phyloP scores from a whole-genome alignment of 1,140 invertebrate species.

The Contarinia nasturtii region DNA sequence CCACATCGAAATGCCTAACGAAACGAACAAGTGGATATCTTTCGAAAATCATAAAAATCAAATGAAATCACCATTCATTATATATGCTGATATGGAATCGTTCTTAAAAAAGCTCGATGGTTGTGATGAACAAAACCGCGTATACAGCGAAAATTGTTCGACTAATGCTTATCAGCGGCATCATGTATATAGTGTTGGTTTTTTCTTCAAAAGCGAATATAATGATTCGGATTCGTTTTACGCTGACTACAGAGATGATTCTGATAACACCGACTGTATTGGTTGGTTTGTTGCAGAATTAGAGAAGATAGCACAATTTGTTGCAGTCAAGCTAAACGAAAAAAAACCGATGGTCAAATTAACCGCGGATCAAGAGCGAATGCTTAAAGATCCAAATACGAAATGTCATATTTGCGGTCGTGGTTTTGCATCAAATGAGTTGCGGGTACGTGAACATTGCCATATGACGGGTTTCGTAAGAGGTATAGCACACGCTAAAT shows the following conservation, averaged over 20 bases:
- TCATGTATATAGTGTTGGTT: conserved; percentile 12
- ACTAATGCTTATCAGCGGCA: conserved; percentile 14
- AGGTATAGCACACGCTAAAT: conserved; percentile 15
- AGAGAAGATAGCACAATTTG: conserved; percentile 6
- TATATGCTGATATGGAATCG: conserved; percentile 20
- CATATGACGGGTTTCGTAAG: conserved; percentile 20
- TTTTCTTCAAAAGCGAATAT: conserved; percentile 14
- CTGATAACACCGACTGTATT: conserved; percentile 12
- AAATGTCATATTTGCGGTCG: neutral
- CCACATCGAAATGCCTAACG: no score
- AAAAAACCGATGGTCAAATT: conserved; percentile 6
- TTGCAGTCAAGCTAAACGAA: conserved; percentile 8
- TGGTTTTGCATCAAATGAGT: conserved; percentile 3
- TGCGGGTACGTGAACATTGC: conserved; percentile 13
- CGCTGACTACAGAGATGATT: conserved; percentile 9
- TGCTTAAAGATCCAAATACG: neutral
- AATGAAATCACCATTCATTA: conserved; percentile 13
- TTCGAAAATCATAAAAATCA: conserved; percentile 13
- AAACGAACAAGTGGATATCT: neutral
- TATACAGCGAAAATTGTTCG: conserved; percentile 1
- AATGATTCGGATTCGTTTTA: conserved; percentile 11
- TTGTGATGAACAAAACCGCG: conserved; percentile 3
- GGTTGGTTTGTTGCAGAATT: conserved; percentile 7
- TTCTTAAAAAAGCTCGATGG: conserved; percentile 5
- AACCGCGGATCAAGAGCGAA: neutral